Conservation (phyloP, 2,113 vertebrate genomes). For the Chitala chitala region DNA sequence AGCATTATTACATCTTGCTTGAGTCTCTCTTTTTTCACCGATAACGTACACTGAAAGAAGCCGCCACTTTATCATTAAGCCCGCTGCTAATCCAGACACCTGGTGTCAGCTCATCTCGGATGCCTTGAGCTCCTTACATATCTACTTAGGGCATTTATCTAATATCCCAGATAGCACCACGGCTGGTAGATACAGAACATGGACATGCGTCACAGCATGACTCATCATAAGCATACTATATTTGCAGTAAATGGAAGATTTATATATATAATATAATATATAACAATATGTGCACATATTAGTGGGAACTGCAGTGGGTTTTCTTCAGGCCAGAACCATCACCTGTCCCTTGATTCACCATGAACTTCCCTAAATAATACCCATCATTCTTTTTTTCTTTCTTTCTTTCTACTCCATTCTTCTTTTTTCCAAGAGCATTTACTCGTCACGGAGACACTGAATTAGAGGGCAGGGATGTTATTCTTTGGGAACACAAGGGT, state of each 20-base stretch:
- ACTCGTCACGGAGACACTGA: not conserved
- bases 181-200: not conserved
- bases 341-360: not conserved
- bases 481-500: not conserved
- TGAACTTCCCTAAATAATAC: slow-evolving; percentile 16
- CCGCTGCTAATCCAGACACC: not conserved
- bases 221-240: not conserved
- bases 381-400: slow-evolving; percentile 1
- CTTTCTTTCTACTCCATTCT: not conserved
- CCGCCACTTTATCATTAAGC: not conserved
- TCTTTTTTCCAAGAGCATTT: not conserved
- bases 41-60: not conserved
- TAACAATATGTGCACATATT: too few relatives aligned
- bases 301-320: too few relatives aligned
- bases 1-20: not conserved
- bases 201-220: not conserved
- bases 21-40: not conserved
- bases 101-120: not conserved
- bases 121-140: not conserved
- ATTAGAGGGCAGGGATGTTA: slow-evolving; percentile 2
- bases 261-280: too few relatives aligned
- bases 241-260: not conserved
- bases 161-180: not conserved
- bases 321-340: not conserved
- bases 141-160: not conserved